phyloP scores from a whole-genome alignment of 2,888 invertebrate species.

The Meteorus colon region DNA sequence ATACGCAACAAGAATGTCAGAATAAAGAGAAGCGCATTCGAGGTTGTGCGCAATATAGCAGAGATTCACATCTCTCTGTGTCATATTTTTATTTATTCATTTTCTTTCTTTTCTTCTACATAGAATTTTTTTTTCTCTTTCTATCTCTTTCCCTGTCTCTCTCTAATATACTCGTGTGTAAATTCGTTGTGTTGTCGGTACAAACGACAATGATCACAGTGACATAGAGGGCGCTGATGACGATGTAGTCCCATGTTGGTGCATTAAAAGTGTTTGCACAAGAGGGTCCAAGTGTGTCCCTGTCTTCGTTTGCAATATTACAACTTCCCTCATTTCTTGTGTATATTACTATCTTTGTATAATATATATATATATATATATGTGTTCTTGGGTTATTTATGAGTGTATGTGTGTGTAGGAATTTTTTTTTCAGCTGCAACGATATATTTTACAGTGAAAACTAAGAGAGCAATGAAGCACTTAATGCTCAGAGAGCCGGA shows the following conservation, averaged over 20 bases:
- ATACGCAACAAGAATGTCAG: constrained; percentile 4
- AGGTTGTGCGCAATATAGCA: background rate
- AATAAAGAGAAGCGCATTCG: constrained; percentile 8
- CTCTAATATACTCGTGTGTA: background rate
- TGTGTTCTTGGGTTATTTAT: background rate
- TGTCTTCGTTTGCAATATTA: constrained; percentile 51
- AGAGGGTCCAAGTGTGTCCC: constrained; percentile 46
- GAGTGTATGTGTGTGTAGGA: background rate
- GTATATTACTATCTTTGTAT: background rate
- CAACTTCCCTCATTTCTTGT: constrained; percentile 16
- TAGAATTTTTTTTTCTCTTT: too few relatives aligned
- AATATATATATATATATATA: constrained; percentile 6
- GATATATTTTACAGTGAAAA: constrained; percentile 6
- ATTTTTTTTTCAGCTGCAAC: constrained; percentile 44
- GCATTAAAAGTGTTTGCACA: constrained; percentile 65
- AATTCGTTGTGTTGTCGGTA: constrained; percentile 6
- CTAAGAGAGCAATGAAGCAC: constrained; percentile 9
- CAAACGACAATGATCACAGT: background rate
- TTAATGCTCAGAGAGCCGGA: constrained; percentile 10
- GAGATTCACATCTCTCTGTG: background rate
- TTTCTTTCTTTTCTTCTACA: background rate
- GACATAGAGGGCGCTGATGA: constrained; percentile 39
- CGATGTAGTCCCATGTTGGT: constrained; percentile 51
- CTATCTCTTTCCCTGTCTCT: too few relatives aligned
- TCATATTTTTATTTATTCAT: background rate